Evolutionary conservation across 2,113 vertebrate species (phyloP), one percentile per base, ranked within the genome.

Genomic region (pig (Sus scrofa)): DNA sequence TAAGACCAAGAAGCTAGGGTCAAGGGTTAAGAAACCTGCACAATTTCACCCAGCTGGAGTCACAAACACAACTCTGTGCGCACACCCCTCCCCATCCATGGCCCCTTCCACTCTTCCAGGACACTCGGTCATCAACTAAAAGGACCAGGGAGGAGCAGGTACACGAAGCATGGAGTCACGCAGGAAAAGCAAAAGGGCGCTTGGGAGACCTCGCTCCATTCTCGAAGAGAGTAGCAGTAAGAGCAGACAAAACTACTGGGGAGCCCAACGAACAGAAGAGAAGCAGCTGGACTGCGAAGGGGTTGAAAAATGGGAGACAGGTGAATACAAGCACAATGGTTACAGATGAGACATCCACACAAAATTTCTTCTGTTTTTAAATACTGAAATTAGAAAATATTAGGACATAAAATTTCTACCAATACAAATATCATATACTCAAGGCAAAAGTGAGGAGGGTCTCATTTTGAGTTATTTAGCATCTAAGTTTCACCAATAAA

Each of bases 401-500:
- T 13, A n/a, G 19, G 24, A 86, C 37, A 78, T 22, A 86, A 34
- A 92, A 95, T 54, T n/a, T 73, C 84, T 71, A 92, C 37, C 37
- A 62, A 86, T 15, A 78, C 3, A 13, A 3, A 89, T 26, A 52
- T 10, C 32, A 39, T 5, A 79, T 9, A 37, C 16, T 85, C 62
- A 79, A 84, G 52, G 75, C 39, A 84, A 71, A 77, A 71, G 24
- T 1, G 2, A 62, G 34, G 3, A 26, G 32, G 39, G 34, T 39
- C 92, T 70, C 30, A 5, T 37, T 96, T 60, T 82, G 63, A 93
- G 63, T 82, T n/a, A 52, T 75, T 94, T n/a, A 83, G 89, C 68
- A 24, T 6, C 65, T 14, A 77, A 70, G 96, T 88, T 32, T 96
- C 94, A 71, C 44, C 54, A 5, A 77, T 89, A 93, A 95, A 87